Evolutionary conservation across 2,888 invertebrate species (phyloP).

Genomic region (Ophraella communa): DNA sequence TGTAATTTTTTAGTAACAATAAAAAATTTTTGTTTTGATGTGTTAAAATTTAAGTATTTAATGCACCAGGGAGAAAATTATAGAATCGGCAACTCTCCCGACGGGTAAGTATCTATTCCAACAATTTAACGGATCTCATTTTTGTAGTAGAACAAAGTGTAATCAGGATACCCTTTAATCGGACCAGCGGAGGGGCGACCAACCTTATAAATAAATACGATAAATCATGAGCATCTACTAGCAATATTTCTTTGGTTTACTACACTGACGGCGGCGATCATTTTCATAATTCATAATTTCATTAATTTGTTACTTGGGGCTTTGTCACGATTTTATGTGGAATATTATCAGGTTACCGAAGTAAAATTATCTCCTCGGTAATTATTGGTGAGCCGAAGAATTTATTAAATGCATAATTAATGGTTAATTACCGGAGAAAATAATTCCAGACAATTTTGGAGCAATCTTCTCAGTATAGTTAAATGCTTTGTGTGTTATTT

Average conservation of each 20-base stretch:
- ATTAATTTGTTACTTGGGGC: conserved; percentile 63
- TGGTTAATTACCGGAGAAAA: conserved; percentile 55
- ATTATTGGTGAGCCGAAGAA: conserved; percentile 59
- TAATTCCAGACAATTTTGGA: conserved; percentile 37
- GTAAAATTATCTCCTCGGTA: conserved; percentile 57
- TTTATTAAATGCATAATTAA: conserved; percentile 61
- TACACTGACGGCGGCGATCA: conserved; percentile 59
- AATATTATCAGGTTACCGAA: conserved; percentile 60
- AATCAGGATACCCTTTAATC: conserved; percentile 43
- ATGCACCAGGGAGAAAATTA: conserved; percentile 29
- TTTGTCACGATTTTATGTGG: conserved; percentile 63
- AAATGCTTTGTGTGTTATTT: conserved; percentile 23
- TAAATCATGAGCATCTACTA: conserved; percentile 21
- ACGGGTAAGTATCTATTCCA: conserved; percentile 37
- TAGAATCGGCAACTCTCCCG: conserved; percentile 25
- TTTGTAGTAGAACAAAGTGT: conserved; percentile 38
- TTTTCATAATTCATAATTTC: conserved; percentile 64
- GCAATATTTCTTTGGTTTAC: conserved; percentile 45
- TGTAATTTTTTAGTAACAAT: too few species aligned
- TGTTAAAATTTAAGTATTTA: conserved; percentile 3
- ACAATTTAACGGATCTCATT: conserved; percentile 35
- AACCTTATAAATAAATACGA: conserved; percentile 43
- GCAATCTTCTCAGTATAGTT: conserved; percentile 32
- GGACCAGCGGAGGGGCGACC: conserved; percentile 41
- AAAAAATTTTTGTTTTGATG: too few species aligned